phyloP scores from a whole-genome alignment of 2,888 invertebrate genomes.

The Hemaris fuciformis region DNA sequence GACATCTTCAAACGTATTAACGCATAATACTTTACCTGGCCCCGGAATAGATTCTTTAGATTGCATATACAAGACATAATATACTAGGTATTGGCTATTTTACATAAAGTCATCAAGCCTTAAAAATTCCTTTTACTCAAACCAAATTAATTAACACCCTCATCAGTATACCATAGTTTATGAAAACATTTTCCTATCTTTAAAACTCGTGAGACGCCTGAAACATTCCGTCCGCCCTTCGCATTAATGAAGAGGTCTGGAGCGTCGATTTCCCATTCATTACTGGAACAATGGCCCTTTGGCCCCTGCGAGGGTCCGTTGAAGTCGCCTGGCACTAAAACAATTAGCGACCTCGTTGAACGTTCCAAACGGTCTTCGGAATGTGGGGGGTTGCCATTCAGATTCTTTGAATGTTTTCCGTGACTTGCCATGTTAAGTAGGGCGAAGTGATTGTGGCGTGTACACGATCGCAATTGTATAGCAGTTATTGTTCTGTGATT shows the following conservation, averaged over 20 bases:
- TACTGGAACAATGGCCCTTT: conserved; percentile 41
- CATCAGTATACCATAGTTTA: not conserved
- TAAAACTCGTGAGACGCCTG: not conserved
- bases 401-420: conserved; percentile 10
- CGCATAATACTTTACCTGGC: too few species aligned
- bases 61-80: too few species aligned
- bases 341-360: conserved; percentile 37
- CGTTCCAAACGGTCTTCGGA: conserved; percentile 19
- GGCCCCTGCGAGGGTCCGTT: conserved; percentile 34
- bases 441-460: not conserved
- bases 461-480: not conserved
- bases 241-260: conserved; percentile 28
- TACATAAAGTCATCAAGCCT: too few species aligned
- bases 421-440: conserved; percentile 5
- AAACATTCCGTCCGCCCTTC: conserved; percentile 8
- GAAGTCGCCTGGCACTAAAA: conserved; percentile 41
- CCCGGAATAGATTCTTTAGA: too few species aligned
- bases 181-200: not conserved
- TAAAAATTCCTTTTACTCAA: not conserved
- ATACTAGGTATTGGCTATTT: too few species aligned
- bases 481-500: not conserved
- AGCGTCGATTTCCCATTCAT: conserved; percentile 49
- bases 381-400: conserved; percentile 25
- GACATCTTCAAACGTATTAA: too few species aligned
- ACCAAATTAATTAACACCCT: not conserved